Percentiles rank a stretch among this genome's conserved stretches.
These are phyloP conservation scores for Empidonax alnorum DNA, from an alignment of 2,113 vertebrate genomes.

Conservation along the genomic window DNA sequence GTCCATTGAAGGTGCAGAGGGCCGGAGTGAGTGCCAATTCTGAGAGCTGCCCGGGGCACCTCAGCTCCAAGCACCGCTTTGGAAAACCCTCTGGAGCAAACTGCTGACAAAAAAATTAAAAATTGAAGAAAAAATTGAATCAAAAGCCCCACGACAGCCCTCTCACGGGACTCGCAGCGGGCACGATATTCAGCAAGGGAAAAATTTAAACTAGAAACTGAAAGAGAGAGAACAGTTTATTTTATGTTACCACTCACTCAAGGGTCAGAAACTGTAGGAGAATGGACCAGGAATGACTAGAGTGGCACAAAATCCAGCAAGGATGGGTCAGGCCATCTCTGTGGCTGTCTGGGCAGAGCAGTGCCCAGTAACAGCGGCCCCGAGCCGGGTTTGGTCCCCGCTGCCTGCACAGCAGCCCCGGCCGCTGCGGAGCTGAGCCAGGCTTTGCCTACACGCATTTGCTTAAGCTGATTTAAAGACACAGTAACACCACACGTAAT, in stretches of 20 bases:
- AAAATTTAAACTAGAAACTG: background rate
- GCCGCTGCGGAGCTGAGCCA: slow-evolving; percentile 41
- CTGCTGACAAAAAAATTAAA: background rate
- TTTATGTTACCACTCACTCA: background rate
- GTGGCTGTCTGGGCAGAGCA: background rate
- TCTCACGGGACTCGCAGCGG: fast-evolving
- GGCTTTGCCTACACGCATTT: slow-evolving; percentile 57
- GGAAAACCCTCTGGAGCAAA: background rate
- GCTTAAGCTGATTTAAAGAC: slow-evolving; percentile 65
- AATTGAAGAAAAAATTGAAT: background rate
- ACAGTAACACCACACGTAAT: slow-evolving; percentile 49
- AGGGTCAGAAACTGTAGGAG: background rate
- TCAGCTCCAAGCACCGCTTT: fast-evolving
- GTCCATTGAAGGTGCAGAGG: background rate
- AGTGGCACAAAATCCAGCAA: background rate
- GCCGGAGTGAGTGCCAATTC: fast-evolving
- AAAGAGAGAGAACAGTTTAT: background rate
- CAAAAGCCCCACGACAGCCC: fast-evolving
- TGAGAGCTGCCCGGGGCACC: background rate
- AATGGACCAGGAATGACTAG: background rate
- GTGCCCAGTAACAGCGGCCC: background rate
- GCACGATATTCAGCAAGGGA: fast-evolving
- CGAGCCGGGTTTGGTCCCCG: background rate
- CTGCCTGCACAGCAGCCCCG: slow-evolving; percentile 14
- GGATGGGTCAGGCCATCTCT: background rate